Evolutionary conservation across 2,113 vertebrate genomes (phyloP).

Genomic region (Propithecus coquereli): DNA sequence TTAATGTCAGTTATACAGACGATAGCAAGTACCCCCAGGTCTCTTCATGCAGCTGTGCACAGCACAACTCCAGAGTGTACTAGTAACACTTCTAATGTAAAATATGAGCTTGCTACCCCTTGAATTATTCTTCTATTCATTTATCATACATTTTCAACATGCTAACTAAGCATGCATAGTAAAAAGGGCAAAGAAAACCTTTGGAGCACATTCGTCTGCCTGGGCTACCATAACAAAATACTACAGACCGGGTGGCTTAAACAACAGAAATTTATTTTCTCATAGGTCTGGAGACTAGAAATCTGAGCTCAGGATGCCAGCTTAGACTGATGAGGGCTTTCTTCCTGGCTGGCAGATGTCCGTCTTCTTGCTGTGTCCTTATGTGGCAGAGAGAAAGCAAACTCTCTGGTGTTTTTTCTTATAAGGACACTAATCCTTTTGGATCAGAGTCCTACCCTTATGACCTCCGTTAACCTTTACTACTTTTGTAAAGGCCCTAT

Average conservation of each 20-base stretch:
- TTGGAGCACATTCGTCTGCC: not conserved
- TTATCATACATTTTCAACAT: not conserved
- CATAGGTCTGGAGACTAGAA: not conserved
- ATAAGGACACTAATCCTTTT: not conserved
- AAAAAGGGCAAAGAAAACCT: not conserved
- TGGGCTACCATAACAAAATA: not conserved
- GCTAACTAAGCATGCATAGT: not conserved
- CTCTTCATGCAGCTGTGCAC: not conserved
- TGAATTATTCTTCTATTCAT: not conserved
- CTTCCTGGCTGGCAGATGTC: not conserved
- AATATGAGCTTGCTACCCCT: not conserved
- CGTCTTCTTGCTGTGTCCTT: not conserved
- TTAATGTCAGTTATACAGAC: not conserved
- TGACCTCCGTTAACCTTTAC: not conserved
- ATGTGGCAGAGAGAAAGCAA: not conserved
- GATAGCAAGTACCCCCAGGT: accelerated
- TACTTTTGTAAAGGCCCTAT: not conserved
- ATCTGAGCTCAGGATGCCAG: not conserved
- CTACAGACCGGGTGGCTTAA: not conserved
- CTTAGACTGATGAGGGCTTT: not conserved
- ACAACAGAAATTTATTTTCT: not conserved
- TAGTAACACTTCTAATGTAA: not conserved
- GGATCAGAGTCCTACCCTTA: not conserved
- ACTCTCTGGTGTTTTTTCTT: not conserved
- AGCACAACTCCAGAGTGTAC: not conserved